Evolutionary conservation across 2,888 invertebrate species (phyloP), one percentile per base, ranked within the genome.

Genomic region (Thera obeliscata): DNA sequence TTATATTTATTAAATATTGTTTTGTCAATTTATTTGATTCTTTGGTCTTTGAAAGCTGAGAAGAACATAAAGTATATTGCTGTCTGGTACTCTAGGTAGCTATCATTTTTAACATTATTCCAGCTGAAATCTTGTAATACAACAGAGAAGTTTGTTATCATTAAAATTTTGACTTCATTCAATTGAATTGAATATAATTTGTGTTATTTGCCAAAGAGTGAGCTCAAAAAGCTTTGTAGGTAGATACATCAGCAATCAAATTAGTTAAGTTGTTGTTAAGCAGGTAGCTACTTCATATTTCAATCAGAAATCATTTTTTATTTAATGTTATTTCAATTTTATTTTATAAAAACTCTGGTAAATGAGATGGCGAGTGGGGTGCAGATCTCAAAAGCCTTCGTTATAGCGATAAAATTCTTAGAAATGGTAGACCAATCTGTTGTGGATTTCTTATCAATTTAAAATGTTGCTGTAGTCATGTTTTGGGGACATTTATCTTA

Each of bases 391-490:
- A 50, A 50, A 50, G 2, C 50, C 8, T 46, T 2, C 43, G 1
- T 46, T 9, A 41, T 7, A 9, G 1, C 3, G 43, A 43, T 43
- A 12, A 12, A 12, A 1, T 3, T 49, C 12, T 50, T 50, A 8
- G 33, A 50, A 50, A 33, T 50, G 22, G 33, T 52, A 56, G 66
- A 66, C 57, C 57, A 61, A 61, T 56, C 49, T 46, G n/a, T 11
- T 54, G 33, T 52, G 52, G 8, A 33, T 52, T 52, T 52, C 33
- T 52, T 33, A 52, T 50, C 33, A 52, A 9, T 9, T 33, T 33
- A 50, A 35, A 41, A 46, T n/a, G 49, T 46, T 54, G 22, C 36
- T 4, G 41, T 56, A 55, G 55, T n/a, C 36, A 55, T 35, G 22
- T 55, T 36, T 55, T 55, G 12, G n/a, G n/a, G n/a, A 12, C 2